Base-by-base conservation (phyloP, 1,140 invertebrate genomes). In the Bombus confusus region DNA sequence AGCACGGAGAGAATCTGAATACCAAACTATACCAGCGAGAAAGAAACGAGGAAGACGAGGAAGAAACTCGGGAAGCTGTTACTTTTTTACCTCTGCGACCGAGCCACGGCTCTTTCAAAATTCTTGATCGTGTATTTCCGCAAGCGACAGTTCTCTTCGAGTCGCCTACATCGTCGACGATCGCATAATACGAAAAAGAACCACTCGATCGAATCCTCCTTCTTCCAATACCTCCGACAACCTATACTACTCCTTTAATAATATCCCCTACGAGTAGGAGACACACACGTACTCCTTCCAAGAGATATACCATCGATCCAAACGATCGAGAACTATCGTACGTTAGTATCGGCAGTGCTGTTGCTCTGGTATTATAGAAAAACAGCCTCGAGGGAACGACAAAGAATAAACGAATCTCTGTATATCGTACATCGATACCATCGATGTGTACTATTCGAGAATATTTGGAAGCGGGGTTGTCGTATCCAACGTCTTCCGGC, bases 1-100 rank as follows among this genome's bases (percentile, higher is more conserved):
- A n/a, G 15, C 25, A 31, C 28, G 47, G 2, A n/a, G 39, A 25
- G 66, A 62, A 59, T 78, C 66, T 43, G 66, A 84, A 84, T 79
- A 52, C 41, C 34, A 52, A 83, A 76, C 39, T 69, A 52, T 22
- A 52, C 22, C 22, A 47, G 47, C 34, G 64, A 28, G 28, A 71
- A n/a, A n/a, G n/a, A n/a, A n/a, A n/a, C n/a, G n/a, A n/a, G n/a
- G 64, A 59, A 25, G 34, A 62, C 34, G 34, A 72, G n/a, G 64
- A 69, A 47, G 39, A 62, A 72, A 31, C 62, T 68, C 34, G 8
- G 73, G 28, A 52, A 83, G 18, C 72, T n/a, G n/a, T 84, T 71
- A 47, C 37, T 69, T 39, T 84, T 31, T 12, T 34, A 5, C 22
- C 18, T 28, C 18, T 22, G 3, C 28, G 18, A 52, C 18, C 47